phyloP scores from a whole-genome alignment of 2,797 vertebrate species.

The Glossophaga mutica region DNA sequence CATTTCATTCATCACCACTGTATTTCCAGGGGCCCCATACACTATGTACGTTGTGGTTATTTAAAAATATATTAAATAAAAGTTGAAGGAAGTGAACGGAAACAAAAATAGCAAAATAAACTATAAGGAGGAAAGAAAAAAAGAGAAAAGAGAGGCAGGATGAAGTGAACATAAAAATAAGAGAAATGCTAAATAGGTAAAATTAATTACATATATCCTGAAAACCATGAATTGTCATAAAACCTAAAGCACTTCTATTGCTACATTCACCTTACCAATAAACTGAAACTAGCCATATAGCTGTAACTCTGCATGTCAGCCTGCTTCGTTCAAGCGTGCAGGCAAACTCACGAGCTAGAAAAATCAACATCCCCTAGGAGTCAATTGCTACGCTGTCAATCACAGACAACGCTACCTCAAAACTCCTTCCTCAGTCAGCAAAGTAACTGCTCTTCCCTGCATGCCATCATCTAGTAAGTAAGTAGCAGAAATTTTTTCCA shows the following conservation, averaged over 20 bases:
- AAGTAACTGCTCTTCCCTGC: background rate
- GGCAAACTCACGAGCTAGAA: background rate
- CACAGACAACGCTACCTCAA: background rate
- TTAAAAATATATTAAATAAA: background rate
- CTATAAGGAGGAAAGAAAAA: background rate
- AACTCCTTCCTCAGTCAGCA: background rate
- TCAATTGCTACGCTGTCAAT: background rate
- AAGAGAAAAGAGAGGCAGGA: background rate
- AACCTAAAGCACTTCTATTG: background rate
- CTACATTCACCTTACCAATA: background rate
- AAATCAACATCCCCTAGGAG: background rate
- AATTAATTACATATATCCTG: background rate
- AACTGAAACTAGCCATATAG: background rate
- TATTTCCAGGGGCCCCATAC: background rate
- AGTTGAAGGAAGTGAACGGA: background rate
- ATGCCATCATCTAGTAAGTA: background rate
- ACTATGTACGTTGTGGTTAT: background rate
- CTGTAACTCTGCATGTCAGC: background rate
- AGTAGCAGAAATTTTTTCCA: background rate
- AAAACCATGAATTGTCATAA: background rate
- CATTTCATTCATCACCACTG: background rate
- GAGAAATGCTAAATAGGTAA: background rate
- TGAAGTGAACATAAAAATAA: background rate
- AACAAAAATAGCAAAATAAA: background rate
- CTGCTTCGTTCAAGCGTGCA: background rate